Evolutionary conservation across 53 echinoderm and acorn worm species (phyloP).

Genomic region (Temnopleurus reevesii): DNA sequence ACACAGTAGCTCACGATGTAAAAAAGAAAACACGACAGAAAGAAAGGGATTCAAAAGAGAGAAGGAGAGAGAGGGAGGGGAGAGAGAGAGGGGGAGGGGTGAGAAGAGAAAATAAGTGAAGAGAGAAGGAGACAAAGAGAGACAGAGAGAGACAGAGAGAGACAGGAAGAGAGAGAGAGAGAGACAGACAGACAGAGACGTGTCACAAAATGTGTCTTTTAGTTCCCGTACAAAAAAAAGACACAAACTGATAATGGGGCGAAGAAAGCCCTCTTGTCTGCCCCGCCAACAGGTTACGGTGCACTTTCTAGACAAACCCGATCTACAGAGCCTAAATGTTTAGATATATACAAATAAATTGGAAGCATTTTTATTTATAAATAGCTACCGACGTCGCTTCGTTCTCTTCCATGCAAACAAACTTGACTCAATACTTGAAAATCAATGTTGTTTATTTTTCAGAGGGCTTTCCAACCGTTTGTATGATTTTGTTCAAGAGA

Average conservation of each 20-base stretch:
- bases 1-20: no score
- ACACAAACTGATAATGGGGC: no score
- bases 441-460: slow-evolving; percentile 20
- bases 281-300: not conserved
- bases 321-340: not conserved
- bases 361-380: slow-evolving; percentile 19
- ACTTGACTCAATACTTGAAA: not conserved
- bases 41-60: no score
- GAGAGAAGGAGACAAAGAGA: not conserved
- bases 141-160: not conserved
- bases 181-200: not conserved
- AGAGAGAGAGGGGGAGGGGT: not conserved
- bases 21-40: no score
- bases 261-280: not conserved
- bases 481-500: no score
- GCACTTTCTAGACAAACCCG: slow-evolving; percentile 1
- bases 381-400: slow-evolving; percentile 3
- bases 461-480: not conserved
- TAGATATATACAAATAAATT: slow-evolving; percentile 13
- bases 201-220: no score
- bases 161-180: not conserved
- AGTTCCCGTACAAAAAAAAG: no score
- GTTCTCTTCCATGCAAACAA: not conserved
- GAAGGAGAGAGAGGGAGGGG: not conserved
- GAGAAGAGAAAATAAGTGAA: not conserved